phyloP scores from a whole-genome alignment of 2,113 vertebrate genomes.

The Ceuthmochares aereus region DNA sequence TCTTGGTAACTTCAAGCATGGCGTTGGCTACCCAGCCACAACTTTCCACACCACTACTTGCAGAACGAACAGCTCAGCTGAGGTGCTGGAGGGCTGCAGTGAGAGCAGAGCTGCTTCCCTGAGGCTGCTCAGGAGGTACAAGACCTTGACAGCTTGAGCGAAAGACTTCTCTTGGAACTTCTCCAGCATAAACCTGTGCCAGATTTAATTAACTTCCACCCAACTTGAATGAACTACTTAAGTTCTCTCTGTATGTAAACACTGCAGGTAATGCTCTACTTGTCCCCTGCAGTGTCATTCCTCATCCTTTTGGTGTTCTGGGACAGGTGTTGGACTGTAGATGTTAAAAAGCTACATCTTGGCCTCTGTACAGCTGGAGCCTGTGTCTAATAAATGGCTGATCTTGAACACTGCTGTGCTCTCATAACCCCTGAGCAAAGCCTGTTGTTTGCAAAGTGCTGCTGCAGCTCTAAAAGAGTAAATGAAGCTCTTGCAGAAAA shows the following conservation, averaged over 20 bases:
- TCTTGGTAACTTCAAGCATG: neutral
- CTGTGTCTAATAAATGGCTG: neutral
- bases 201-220: neutral
- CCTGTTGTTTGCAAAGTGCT: neutral
- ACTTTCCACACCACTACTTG: neutral
- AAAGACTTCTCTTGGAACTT: neutral
- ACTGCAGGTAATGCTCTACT: neutral
- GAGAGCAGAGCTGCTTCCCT: neutral
- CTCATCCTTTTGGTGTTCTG: neutral
- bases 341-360: neutral
- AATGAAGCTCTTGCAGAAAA: neutral
- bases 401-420: neutral
- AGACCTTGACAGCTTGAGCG: neutral
- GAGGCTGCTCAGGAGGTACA: neutral
- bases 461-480: neutral
- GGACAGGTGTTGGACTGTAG: neutral
- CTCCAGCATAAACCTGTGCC: neutral
- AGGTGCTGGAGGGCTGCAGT: neutral
- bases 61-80: neutral
- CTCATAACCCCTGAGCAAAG: neutral
- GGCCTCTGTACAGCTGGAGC: neutral
- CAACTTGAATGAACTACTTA: neutral
- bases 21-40: fast-evolving
- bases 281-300: neutral
- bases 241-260: neutral